A percentile compares a stretch with the other conserved stretches of the same genome.
phyloP scores from a whole-genome alignment of 1,140 invertebrate species.

The Drosophila setifemur region DNA sequence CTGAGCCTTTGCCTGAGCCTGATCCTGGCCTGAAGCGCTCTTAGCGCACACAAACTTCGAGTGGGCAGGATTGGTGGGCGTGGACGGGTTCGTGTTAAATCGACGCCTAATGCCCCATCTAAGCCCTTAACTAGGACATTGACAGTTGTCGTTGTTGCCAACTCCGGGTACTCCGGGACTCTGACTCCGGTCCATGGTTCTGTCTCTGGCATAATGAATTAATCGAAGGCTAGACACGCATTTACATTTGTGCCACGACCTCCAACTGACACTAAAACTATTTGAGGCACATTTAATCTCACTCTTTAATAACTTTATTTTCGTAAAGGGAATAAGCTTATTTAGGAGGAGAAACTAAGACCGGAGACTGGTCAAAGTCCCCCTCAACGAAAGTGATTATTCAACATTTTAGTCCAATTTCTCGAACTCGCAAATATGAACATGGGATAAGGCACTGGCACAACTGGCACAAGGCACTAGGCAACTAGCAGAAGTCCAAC shows the following conservation, averaged over 20 bases:
- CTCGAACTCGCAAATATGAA: conserved; percentile 9
- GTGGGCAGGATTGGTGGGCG: conserved; percentile 12
- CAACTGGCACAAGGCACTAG: too few species aligned
- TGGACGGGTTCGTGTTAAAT: conserved; percentile 54
- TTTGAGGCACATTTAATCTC: neutral
- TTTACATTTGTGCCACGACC: conserved; percentile 43
- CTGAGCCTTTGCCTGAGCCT: conserved; percentile 20
- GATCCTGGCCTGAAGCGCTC: conserved; percentile 67
- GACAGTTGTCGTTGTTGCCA: conserved; percentile 56
- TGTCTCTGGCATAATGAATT: conserved; percentile 67
- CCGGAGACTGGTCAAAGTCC: neutral
- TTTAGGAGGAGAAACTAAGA: conserved; percentile 30
- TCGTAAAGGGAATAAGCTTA: neutral
- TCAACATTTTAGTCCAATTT: conserved; percentile 26
- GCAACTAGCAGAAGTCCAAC: neutral
- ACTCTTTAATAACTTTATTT: conserved; percentile 8
- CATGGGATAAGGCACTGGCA: too few species aligned
- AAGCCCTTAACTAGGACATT: conserved; percentile 78
- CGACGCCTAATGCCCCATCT: conserved; percentile 74
- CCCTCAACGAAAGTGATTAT: conserved; percentile 26
- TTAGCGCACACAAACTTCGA: conserved; percentile 63
- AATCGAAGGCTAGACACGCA: conserved; percentile 63
- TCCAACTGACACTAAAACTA: conserved; percentile 36
- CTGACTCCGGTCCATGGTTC: neutral
- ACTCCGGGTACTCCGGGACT: neutral